Evolutionary conservation across 2,888 invertebrate genomes (phyloP), one percentile per base, ranked within the genome.

Genomic region (Drosophila meridionalis): DNA sequence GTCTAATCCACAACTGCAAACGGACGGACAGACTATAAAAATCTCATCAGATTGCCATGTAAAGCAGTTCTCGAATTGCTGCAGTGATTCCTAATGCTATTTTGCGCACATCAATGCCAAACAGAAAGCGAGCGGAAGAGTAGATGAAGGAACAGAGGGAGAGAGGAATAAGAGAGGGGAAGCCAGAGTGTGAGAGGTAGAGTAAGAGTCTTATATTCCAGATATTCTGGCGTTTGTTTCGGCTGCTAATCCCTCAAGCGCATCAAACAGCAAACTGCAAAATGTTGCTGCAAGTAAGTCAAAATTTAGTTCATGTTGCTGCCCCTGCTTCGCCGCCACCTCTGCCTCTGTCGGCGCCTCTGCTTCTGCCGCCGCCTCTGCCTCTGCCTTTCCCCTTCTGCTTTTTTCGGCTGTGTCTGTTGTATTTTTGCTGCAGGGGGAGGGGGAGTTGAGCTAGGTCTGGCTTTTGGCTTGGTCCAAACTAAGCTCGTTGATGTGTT

Each of bases 401-500:
- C 12, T 55, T 36, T 12, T 34, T 42, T 32, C 42, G 28, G 36
- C 2, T 48, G 28, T 56, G 53, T 60, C n/a, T 53, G 56, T 56
- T 45, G 53, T 68, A 47, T 40, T 38, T 52, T 36, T 32, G 30
- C 9, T 47, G 28, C 40, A 42, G 6, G 14, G 7, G 32, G 34
- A 2, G 12, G 38, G 7, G 56, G 30, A 30, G 36, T 30, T 63
- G 52, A 34, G 48, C 43, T 53, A 53, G 57, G 42, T 63, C 50
- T 72, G 69, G 63, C 48, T 79, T 69, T 74, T 71, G 73, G 56
- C 65, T 62, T 71, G 64, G 56, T 71, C 71, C 68, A 70, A 84
- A 85, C 77, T 78, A 80, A 88, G 79, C 87, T 76, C 84, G 85
- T 84, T 89, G 91, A 91, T 91, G 91, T 91, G 91, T 90, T 91